Base-by-base conservation (phyloP, 2,797 vertebrate genomes). In the Schizothorax lantsangensis region DNA sequence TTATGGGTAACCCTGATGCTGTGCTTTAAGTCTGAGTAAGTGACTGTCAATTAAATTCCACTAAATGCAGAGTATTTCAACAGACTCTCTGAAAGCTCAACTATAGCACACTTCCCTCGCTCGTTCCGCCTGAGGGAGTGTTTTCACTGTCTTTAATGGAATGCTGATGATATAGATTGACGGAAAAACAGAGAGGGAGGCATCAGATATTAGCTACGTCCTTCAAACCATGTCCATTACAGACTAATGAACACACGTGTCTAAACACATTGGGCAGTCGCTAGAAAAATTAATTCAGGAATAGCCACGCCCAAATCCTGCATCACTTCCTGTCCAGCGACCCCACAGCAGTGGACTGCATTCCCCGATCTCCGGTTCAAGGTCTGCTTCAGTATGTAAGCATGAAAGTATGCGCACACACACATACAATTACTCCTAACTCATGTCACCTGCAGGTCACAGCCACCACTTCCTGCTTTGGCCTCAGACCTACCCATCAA, bases 401-500 rank as follows among this genome's bases (percentile, higher is more conserved):
- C 7, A 73, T 26, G n/a, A 43, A 30, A 62, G 23, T 49, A 49
- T 0, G 54, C 4, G 79, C 33, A 6, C 40, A 17, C 8, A 23
- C 21, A 57, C 17, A 57, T 2, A 68, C 64, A 78, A 23, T 79
- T 45, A 72, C 49, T 84, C 81, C 40, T 80, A 52, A 75, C 73
- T 82, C 36, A 36, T 59, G 59, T 57, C 64, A 68, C 68, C 52
- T 59, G 40, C 5, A 43, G 57, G 57, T 87, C 72, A 62, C 19
- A 74, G 47, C 38, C 17, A 10, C 23, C 19, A 52, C 68, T 80
- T 89, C 84, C 84, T 77, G 84, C 75, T 68, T 21, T 36, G 73
- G 88, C 84, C 83, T 66, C 82, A 23, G 23, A 26, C 75, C 62
- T 66, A 23, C 77, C 84, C 36, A 79, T 80, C 79, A 68, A 77